These are phyloP conservation scores for Tribolium castaneum DNA, from an alignment of 1,140 invertebrate genomes.

Conservation along the genomic window DNA sequence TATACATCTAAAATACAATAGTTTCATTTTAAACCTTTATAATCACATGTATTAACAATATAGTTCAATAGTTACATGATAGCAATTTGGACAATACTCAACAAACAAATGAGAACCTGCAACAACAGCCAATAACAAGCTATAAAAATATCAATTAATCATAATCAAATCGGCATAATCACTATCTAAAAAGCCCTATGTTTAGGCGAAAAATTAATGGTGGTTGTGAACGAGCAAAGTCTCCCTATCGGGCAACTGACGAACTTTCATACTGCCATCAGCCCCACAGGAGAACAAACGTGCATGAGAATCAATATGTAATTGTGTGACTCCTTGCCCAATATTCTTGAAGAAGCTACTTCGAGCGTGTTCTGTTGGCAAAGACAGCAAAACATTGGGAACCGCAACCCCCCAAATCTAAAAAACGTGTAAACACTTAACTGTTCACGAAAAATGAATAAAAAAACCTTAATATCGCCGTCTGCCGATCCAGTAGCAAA, in stretches of 20 bases:
- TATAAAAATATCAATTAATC: constrained; percentile 33
- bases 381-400: constrained; percentile 87
- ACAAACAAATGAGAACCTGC: neutral
- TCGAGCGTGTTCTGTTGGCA: constrained; percentile 92
- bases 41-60: constrained; percentile 24
- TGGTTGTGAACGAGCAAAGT: constrained; percentile 53
- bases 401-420: constrained; percentile 93
- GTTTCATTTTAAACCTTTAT: neutral
- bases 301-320: constrained; percentile 86
- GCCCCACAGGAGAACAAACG: constrained; percentile 97
- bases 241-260: constrained; percentile 84
- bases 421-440: constrained; percentile 36
- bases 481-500: constrained; percentile 98
- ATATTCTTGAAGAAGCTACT: constrained; percentile 97
- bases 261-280: constrained; percentile 98
- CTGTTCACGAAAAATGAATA: no score
- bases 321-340: constrained; percentile 95
- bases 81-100: constrained; percentile 7
- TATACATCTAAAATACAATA: constrained; percentile 17
- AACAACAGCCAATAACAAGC: constrained; percentile 31
- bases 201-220: constrained; percentile 39
- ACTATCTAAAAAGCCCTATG: neutral
- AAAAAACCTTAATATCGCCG: constrained; percentile 96
- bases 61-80: neutral
- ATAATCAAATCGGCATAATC: neutral